Percentiles rank a stretch among this genome's conserved stretches.
Conservation (phyloP, 2,113 vertebrate genomes). For the Hippocampus comes region DNA sequence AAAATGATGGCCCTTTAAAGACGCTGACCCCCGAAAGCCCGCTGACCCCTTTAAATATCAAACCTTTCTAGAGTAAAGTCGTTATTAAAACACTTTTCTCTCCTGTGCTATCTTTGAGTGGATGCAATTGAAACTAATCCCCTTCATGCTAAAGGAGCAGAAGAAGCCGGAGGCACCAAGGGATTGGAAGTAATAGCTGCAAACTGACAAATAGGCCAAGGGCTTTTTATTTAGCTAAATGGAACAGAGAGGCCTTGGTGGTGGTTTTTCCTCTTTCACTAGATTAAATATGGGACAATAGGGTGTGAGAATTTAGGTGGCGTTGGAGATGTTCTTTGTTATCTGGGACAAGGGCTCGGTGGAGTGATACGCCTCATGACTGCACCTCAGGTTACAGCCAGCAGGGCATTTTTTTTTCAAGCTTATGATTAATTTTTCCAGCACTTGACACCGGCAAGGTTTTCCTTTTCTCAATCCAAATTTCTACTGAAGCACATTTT, state of each 20-base stretch:
- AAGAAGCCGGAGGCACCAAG: conserved; percentile 18
- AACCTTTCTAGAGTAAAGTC: background rate
- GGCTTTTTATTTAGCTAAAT: conserved; percentile 50
- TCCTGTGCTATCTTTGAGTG: conserved; percentile 5
- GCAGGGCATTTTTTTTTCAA: no score
- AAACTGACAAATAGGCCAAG: conserved; percentile 49
- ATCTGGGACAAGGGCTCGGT: conserved; percentile 51
- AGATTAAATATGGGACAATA: conserved; percentile 45
- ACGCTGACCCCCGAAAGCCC: background rate
- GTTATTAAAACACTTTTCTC: conserved; percentile 8
- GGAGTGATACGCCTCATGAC: conserved; percentile 1
- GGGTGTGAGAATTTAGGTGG: conserved; percentile 39
- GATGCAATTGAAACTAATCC: conserved; percentile 29
- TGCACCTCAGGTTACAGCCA: conserved; percentile 2
- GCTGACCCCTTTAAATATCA: background rate
- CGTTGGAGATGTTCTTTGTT: conserved; percentile 35
- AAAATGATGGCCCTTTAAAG: background rate
- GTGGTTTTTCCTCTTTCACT: conserved; percentile 43
- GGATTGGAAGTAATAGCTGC: conserved; percentile 37
- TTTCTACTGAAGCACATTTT: no score
- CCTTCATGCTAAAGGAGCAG: conserved; percentile 6
- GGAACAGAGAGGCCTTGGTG: conserved; percentile 40
- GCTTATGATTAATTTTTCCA: no score
- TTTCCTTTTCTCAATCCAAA: no score
- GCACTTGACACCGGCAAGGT: no score